Conservation (phyloP, 2,113 vertebrate genomes). For the Herpailurus yagouaroundi region DNA sequence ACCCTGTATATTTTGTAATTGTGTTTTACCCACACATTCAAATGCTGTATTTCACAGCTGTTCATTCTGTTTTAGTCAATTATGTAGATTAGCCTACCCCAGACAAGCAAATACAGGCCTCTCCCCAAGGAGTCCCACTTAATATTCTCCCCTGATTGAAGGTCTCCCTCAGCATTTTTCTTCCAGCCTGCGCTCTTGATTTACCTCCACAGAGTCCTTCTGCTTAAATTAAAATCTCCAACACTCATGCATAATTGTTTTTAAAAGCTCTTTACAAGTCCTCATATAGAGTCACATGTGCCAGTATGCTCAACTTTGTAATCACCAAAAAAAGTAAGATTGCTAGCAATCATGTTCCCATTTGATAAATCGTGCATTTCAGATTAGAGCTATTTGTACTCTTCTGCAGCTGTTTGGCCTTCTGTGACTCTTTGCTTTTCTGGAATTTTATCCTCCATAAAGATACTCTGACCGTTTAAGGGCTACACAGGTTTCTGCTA, state of each 20-base stretch:
- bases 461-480: conserved; percentile 43
- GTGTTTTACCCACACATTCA: conserved; percentile 77
- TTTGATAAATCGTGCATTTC: conserved; percentile 71
- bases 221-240: conserved; percentile 57
- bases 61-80: conserved; percentile 71
- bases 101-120: conserved; percentile 65
- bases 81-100: conserved; percentile 68
- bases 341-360: conserved; percentile 75
- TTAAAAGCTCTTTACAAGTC: conserved; percentile 64
- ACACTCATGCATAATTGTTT: conserved; percentile 63
- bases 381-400: conserved; percentile 76
- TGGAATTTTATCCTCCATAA: conserved; percentile 58
- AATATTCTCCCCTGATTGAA: conserved; percentile 55
- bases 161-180: background rate
- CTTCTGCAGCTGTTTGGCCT: conserved; percentile 77
- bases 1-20: conserved; percentile 72
- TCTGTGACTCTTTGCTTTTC: conserved; percentile 74
- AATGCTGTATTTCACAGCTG: conserved; percentile 74
- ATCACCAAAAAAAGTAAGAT: conserved; percentile 77
- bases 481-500: conserved; percentile 32
- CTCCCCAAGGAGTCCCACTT: conserved; percentile 39
- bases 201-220: conserved; percentile 47
- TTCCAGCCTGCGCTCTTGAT: background rate
- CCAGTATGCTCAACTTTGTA: conserved; percentile 68
- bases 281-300: conserved; percentile 65